These are phyloP conservation scores for Saguinus imperator DNA, from an alignment of 2,113 vertebrate species.

Conservation along the genomic window DNA sequence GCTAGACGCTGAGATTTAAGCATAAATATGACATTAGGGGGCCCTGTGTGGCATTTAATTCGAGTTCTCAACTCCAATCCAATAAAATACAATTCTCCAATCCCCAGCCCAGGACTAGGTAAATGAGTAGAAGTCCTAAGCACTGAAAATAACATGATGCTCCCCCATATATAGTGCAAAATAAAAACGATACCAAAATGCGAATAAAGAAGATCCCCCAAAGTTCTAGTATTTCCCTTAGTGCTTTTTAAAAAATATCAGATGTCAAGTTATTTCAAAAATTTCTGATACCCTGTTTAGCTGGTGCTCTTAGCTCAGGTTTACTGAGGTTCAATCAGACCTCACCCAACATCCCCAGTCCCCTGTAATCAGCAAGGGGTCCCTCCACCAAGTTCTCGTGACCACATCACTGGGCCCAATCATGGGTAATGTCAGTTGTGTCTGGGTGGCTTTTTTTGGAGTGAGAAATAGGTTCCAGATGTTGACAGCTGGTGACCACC, in stretches of 20 bases:
- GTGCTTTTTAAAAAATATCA: background rate
- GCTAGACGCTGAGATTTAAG: background rate
- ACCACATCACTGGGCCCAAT: background rate
- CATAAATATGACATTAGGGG: background rate
- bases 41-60: background rate
- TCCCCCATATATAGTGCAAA: background rate
- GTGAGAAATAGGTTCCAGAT: background rate
- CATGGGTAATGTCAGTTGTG: background rate
- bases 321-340: background rate
- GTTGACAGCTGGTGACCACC: background rate
- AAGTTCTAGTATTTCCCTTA: background rate
- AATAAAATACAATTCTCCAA: background rate
- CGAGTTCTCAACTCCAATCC: background rate
- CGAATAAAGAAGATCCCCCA: background rate
- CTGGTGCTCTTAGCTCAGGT: background rate
- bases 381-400: rapidly evolving
- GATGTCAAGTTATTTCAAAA: background rate
- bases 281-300: background rate
- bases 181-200: background rate
- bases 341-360: background rate
- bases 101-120: background rate
- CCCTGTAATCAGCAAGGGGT: rapidly evolving
- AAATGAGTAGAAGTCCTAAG: background rate
- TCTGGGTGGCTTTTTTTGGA: constrained; percentile 13
- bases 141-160: background rate